Conservation (phyloP, 2,113 vertebrate genomes). For the Scolopax mira region DNA sequence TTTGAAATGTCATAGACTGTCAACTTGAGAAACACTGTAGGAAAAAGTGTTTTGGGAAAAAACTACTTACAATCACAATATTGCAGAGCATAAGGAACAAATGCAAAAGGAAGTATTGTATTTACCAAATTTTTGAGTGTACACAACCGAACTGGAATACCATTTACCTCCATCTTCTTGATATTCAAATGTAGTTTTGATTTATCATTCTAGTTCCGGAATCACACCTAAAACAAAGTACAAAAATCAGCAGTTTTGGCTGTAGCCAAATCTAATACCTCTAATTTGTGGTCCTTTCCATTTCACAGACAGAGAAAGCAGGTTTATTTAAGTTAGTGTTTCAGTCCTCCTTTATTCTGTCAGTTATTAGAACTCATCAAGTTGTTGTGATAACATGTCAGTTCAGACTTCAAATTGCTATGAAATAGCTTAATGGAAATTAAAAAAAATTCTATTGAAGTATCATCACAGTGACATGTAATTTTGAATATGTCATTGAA, state of each 20-base stretch:
- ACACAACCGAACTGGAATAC: not conserved
- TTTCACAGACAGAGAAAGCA: not conserved
- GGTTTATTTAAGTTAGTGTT: not conserved
- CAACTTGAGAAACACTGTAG: not conserved
- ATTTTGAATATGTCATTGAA: slow-evolving; percentile 52
- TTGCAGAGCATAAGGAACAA: not conserved
- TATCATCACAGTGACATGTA: slow-evolving; percentile 20
- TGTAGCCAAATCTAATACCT: not conserved
- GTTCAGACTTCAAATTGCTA: not conserved
- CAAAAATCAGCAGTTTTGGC: not conserved
- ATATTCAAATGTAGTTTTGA: not conserved
- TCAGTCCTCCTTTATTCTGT: not conserved
- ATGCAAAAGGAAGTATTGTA: not conserved
- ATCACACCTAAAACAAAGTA: not conserved
- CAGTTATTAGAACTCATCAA: not conserved
- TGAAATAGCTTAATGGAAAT: slow-evolving; percentile 25
- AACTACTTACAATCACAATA: accelerated
- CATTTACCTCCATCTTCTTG: not conserved
- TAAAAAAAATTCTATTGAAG: not conserved
- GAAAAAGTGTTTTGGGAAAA: not conserved
- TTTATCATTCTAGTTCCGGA: not conserved
- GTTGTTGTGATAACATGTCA: not conserved
- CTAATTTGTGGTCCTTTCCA: not conserved
- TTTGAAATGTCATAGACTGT: not conserved
- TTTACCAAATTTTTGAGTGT: not conserved